Evolutionary conservation across 2,888 invertebrate genomes (phyloP), one percentile per base, ranked within the genome.

Genomic region (Thereva unica): DNA sequence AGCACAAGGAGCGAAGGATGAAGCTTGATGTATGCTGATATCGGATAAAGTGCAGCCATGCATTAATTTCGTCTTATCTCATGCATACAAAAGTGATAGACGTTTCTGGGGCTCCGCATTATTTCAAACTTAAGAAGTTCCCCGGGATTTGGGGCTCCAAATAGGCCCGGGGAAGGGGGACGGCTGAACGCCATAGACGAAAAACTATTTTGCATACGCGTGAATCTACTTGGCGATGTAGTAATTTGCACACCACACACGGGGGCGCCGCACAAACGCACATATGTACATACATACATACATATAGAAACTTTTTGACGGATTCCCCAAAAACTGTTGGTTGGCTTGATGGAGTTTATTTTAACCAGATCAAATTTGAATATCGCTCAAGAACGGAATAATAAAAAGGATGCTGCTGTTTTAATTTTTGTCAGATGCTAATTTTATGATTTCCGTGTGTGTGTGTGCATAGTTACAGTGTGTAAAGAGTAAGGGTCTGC

Each of bases 51-150:
- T 67, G 63, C 67, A 67, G 34, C 56, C 67, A 67, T 67, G 67
- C 67, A 67, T 67, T 56, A 67, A 67, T 67, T 67, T 67, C 67
- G 56, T 67, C 64, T 67, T 67, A 67, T 67, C 67, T 63, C 67
- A 67, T 56, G 67, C 64, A 67, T 64, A 55, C 64, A 67, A 64
- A 57, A 67, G 64, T 67, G 63, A 67, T 64, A 67, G 67, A 67
- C 64, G 44, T 67, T 67, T 67, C 42, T 50, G 47, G 55, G 35
- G 42, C 56, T 52, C 55, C 12, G 41, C 50, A 64, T 64, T 63
- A 67, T 63, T 57, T 41, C 37, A 50, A 64, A 54, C 47, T 54
- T 55, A 45, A 55, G 64, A 47, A 64, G 38, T 64, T 64, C 44
- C 38, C n/a, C 34, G 12, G 49, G 23, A 61, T 35, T 23, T 41